Conservation (phyloP, 2,797 vertebrate genomes). For the Anguilla obscura region DNA sequence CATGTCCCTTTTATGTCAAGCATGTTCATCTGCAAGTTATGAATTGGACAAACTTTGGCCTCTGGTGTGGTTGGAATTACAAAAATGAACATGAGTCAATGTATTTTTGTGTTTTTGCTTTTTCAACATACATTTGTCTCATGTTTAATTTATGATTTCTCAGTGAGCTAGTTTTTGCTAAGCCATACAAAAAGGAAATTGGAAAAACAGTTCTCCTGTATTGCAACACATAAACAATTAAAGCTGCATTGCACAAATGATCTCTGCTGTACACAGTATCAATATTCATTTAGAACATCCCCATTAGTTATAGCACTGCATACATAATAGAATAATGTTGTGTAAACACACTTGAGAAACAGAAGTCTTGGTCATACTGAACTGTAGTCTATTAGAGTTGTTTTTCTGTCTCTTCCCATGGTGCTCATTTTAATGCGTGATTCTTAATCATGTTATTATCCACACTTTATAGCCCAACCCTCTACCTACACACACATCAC, state of each 20-base stretch:
- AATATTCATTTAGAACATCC: constrained; percentile 3
- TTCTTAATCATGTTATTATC: constrained; percentile 36
- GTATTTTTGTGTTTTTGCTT: neutral
- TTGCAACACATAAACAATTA: neutral
- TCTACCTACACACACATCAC: neutral
- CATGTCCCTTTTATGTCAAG: neutral
- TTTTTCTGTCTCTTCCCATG: constrained; percentile 10
- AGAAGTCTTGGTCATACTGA: neutral
- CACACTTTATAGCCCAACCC: constrained; percentile 21
- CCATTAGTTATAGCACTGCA: neutral
- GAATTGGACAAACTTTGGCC: neutral
- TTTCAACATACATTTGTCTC: neutral
- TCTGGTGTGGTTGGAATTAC: neutral
- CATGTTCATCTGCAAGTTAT: neutral
- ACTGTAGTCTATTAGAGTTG: constrained; percentile 7
- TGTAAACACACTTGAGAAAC: neutral
- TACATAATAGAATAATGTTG: constrained; percentile 6
- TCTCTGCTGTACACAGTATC: constrained; percentile 14
- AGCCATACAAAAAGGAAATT: neutral
- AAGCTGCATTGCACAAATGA: constrained; percentile 23
- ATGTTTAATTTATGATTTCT: neutral
- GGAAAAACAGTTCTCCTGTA: neutral
- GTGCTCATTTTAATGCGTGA: constrained; percentile 24
- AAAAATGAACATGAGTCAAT: neutral
- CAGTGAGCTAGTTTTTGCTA: neutral